phyloP scores from a whole-genome alignment of 2,113 vertebrate species.

The Myodes glareolus region DNA sequence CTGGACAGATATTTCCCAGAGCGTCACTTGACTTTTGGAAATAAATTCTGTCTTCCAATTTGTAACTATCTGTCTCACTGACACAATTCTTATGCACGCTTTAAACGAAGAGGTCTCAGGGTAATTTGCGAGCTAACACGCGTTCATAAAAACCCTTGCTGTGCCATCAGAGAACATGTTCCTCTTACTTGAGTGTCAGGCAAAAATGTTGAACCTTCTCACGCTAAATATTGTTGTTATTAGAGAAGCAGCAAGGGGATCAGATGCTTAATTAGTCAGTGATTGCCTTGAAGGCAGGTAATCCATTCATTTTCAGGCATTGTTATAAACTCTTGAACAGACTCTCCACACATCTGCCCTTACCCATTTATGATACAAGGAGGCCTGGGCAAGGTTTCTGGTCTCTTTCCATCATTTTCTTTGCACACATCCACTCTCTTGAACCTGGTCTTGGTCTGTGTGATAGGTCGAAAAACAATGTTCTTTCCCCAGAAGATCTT shows the following conservation, averaged over 20 bases:
- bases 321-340: neutral
- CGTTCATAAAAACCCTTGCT: conserved; percentile 45
- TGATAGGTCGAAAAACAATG: neutral
- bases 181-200: neutral
- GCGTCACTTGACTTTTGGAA: conserved; percentile 56
- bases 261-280: neutral
- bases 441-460: conserved; percentile 9
- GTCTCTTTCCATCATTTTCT: neutral
- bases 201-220: neutral
- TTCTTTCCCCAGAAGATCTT: neutral
- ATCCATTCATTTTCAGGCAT: neutral
- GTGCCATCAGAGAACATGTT: conserved; percentile 8
- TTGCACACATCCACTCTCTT: neutral
- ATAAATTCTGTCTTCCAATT: conserved; percentile 49
- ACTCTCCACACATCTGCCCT: neutral
- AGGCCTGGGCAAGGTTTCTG: neutral
- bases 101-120: neutral
- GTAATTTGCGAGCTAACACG: neutral
- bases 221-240: conserved; percentile 34
- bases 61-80: conserved; percentile 39
- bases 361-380: neutral
- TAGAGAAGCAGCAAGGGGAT: conserved; percentile 12
- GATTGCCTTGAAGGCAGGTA: neutral
- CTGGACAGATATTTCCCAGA: conserved; percentile 61
- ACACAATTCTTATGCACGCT: neutral